Evolutionary conservation across 2,888 invertebrate genomes (phyloP).

Genomic region (Cheilosia urbana): DNA sequence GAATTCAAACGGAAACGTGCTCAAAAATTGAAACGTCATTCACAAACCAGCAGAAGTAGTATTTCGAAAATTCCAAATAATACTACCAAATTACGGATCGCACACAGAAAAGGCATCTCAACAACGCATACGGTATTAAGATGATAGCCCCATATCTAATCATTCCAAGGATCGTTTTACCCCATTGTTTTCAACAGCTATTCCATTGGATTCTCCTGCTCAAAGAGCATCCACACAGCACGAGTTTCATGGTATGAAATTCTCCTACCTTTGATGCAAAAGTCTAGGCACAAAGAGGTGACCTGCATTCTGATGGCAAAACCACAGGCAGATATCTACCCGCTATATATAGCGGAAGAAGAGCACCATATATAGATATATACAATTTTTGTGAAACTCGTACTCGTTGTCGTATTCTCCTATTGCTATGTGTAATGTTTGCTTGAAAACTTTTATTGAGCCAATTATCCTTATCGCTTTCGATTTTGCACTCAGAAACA

Average conservation of each 20-base stretch:
- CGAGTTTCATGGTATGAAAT: background rate
- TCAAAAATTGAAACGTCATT: constrained; percentile 19
- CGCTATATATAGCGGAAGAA: background rate
- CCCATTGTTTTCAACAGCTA: constrained; percentile 65
- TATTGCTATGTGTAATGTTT: constrained; percentile 71
- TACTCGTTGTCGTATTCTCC: constrained; percentile 12
- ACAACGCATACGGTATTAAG: constrained; percentile 54
- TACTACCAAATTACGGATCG: constrained; percentile 35
- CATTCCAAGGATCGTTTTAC: constrained; percentile 61
- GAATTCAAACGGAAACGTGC: constrained; percentile 54
- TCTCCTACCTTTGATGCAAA: constrained; percentile 36
- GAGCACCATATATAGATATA: too few relatives aligned
- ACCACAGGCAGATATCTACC: constrained; percentile 11
- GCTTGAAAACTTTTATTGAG: constrained; percentile 81
- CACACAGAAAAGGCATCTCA: constrained; percentile 29
- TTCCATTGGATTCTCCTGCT: constrained; percentile 58
- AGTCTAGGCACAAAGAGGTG: constrained; percentile 33
- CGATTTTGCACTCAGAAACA: constrained; percentile 61
- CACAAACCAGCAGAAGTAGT: constrained; percentile 4
- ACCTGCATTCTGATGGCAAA: constrained; percentile 42
- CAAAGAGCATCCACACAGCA: constrained; percentile 19
- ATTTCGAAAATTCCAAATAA: constrained; percentile 48
- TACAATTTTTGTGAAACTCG: background rate
- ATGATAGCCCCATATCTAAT: constrained; percentile 64
- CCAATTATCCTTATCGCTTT: constrained; percentile 82